Percentiles rank a stretch among this genome's conserved stretches.
These are phyloP conservation scores for Rhynchomys soricoides DNA, from an alignment of 2,113 vertebrate species.

Conservation along the genomic window DNA sequence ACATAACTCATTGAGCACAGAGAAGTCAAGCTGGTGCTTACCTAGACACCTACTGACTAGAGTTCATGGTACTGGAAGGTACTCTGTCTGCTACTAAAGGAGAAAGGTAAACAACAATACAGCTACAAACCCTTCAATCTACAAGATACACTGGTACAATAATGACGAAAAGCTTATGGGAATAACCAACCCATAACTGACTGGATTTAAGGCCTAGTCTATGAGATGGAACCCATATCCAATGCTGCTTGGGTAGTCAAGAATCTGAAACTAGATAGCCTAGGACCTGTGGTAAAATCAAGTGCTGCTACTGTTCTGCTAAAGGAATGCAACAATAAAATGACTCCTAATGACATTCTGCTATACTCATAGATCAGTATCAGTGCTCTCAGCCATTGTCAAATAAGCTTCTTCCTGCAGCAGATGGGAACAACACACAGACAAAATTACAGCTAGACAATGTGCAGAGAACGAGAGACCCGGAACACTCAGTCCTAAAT, in stretches of 20 bases:
- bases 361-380: background rate
- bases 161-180: background rate
- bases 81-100: background rate
- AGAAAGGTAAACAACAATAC: background rate
- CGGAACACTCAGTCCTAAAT: background rate
- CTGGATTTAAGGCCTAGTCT: background rate
- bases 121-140: background rate
- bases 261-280: background rate
- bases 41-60: background rate
- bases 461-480: background rate
- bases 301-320: background rate
- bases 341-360: background rate
- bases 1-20: background rate
- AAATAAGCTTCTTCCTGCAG: background rate
- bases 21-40: background rate
- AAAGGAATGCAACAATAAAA: background rate
- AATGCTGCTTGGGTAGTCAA: background rate
- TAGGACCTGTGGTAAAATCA: background rate
- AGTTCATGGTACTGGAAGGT: background rate
- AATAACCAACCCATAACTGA: background rate
- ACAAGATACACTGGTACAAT: background rate
- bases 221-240: background rate
- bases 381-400: background rate
- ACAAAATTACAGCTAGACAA: background rate
- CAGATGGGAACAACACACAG: background rate